These are phyloP conservation scores for Pseudomyrmex sp. DNA, from an alignment of 1,140 invertebrate species.

Conservation along the genomic window DNA sequence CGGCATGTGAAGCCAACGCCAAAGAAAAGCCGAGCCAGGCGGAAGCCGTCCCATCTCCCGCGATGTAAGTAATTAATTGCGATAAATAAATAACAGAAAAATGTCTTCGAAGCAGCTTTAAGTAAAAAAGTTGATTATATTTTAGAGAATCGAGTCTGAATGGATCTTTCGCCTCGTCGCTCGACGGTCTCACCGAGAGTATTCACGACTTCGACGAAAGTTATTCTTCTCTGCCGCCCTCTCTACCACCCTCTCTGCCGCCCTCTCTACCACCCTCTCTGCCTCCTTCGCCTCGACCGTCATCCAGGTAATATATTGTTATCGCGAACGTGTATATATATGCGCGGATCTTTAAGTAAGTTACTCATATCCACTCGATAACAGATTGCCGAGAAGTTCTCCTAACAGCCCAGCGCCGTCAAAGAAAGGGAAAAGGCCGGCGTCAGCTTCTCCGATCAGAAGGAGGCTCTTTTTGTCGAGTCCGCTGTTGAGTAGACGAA, in stretches of 20 bases:
- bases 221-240: conserved; percentile 79
- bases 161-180: conserved; percentile 81
- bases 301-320: conserved; percentile 73
- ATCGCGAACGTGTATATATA: not conserved
- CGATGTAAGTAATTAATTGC: conserved; percentile 68
- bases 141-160: conserved; percentile 79
- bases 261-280: too few relatives aligned
- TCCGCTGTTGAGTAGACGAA: conserved; percentile 90
- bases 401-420: conserved; percentile 90
- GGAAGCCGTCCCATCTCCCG: conserved; percentile 69
- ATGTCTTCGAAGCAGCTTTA: not conserved
- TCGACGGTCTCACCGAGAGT: conserved; percentile 81
- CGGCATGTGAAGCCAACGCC: not conserved
- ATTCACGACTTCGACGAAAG: conserved; percentile 83
- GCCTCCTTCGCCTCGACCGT: conserved; percentile 82
- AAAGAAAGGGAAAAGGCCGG: conserved; percentile 90
- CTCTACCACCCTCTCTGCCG: conserved; percentile 51
- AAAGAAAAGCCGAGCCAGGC: conserved; percentile 37
- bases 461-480: conserved; percentile 90
- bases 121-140: conserved; percentile 10
- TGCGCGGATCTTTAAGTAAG: not conserved
- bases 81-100: not conserved
- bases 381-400: conserved; percentile 89
- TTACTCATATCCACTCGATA: not conserved
- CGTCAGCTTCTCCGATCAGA: conserved; percentile 92